phyloP scores from a whole-genome alignment of 2,888 invertebrate genomes.

The Sinhomidia bicolor region DNA sequence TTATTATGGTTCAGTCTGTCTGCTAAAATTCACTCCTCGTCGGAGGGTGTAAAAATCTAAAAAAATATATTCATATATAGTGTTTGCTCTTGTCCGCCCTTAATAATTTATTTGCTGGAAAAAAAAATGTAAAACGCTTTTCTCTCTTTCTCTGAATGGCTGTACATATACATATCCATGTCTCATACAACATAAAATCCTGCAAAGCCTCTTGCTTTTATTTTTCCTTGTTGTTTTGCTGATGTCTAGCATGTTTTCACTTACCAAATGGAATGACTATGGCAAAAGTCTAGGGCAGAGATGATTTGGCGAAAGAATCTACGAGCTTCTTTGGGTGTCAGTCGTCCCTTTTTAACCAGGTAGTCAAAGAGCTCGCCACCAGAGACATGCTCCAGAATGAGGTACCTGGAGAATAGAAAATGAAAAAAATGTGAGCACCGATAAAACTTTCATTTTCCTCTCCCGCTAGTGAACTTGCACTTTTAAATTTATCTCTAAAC shows the following conservation, averaged over 20 bases:
- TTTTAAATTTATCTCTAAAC: background rate
- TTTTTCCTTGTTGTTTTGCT: background rate
- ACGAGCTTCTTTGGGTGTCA: constrained; percentile 98
- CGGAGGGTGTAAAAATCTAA: background rate
- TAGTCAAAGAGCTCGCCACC: constrained; percentile 99
- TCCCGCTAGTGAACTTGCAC: constrained; percentile 1
- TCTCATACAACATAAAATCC: constrained; percentile 13
- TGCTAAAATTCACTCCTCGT: background rate
- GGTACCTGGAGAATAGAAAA: constrained; percentile 87
- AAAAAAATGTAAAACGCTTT: background rate
- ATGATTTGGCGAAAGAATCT: constrained; percentile 99
- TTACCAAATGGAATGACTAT: constrained; percentile 99
- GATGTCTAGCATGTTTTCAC: constrained; percentile 80
- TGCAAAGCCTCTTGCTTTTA: background rate
- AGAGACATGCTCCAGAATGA: constrained; percentile 99
- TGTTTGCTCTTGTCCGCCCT: constrained; percentile 38
- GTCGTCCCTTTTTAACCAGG: constrained; percentile 97
- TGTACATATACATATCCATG: background rate
- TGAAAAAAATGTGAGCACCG: background rate
- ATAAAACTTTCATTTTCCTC: constrained; percentile 29
- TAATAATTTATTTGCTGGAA: constrained; percentile 31
- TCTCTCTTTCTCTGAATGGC: too few species aligned
- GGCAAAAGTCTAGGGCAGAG: constrained; percentile 99
- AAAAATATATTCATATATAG: too few species aligned
- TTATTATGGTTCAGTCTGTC: background rate